Percentiles rank a stretch among this genome's conserved stretches.
Evolutionary conservation across 2,113 vertebrate genomes (phyloP).

Genomic region (Tapirus terrestris): DNA sequence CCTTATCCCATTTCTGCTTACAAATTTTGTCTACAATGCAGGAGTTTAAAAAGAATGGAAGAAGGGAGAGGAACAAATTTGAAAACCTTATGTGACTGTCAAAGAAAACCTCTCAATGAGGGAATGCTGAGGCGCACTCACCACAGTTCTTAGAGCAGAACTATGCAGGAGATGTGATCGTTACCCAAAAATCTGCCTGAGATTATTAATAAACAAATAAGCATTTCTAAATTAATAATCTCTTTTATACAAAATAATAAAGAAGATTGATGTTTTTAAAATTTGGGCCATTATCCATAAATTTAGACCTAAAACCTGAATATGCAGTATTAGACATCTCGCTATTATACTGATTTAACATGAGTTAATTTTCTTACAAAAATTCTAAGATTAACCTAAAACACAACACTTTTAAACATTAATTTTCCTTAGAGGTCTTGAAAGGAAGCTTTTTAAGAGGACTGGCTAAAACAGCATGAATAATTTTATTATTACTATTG

Average conservation of each 20-base stretch:
- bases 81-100: background rate
- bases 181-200: background rate
- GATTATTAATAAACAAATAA: background rate
- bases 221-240: background rate
- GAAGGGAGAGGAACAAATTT: background rate
- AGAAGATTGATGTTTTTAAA: background rate
- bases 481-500: background rate
- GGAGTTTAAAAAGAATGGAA: background rate
- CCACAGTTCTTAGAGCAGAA: background rate
- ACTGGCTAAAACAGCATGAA: background rate
- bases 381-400: constrained; percentile 12
- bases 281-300: background rate
- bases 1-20: background rate
- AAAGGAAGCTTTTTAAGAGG: background rate
- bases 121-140: background rate
- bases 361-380: background rate
- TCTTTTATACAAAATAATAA: background rate
- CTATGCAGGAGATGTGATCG: background rate
- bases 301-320: background rate
- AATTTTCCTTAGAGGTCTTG: background rate
- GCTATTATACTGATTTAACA: background rate
- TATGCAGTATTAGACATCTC: background rate
- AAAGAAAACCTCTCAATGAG: background rate
- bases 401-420: constrained; percentile 7
- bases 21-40: background rate